Conservation (phyloP, 2,797 vertebrate genomes). For the Pithecia hirsuta region DNA sequence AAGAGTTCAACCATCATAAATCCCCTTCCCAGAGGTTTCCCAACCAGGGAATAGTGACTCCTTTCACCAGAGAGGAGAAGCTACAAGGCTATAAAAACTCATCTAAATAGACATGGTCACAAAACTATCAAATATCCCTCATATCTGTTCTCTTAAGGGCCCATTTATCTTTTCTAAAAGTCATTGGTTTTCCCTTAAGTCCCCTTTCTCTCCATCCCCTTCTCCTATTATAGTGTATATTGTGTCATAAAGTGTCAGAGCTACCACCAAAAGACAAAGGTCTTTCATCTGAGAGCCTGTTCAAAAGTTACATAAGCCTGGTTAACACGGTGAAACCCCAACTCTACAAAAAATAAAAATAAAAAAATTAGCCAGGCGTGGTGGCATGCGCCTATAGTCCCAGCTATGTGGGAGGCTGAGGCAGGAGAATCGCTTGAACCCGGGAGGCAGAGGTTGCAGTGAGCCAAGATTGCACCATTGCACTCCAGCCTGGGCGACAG, state of each 20-base stretch:
- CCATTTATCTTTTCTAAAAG: background rate
- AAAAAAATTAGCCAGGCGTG: no score
- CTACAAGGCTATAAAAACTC: background rate
- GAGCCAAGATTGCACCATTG: no score
- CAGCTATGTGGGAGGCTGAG: no score
- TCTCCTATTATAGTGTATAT: background rate
- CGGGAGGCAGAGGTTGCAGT: no score
- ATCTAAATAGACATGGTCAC: background rate
- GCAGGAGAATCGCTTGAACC: no score
- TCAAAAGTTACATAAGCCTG: background rate
- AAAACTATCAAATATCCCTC: background rate
- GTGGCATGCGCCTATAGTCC: no score
- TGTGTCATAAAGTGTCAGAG: background rate
- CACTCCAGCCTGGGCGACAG: no score
- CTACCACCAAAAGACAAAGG: background rate
- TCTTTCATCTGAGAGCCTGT: background rate
- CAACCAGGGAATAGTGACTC: background rate
- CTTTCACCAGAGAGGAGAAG: background rate
- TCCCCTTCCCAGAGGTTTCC: background rate
- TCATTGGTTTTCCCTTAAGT: background rate
- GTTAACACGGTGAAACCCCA: no score
- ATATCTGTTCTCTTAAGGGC: background rate
- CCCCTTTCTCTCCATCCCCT: background rate
- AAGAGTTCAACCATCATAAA: background rate
- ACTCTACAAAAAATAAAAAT: no score